Evolutionary conservation across 2,888 invertebrate genomes (phyloP), one percentile per base, ranked within the genome.

Genomic region (Dynastes maya): DNA sequence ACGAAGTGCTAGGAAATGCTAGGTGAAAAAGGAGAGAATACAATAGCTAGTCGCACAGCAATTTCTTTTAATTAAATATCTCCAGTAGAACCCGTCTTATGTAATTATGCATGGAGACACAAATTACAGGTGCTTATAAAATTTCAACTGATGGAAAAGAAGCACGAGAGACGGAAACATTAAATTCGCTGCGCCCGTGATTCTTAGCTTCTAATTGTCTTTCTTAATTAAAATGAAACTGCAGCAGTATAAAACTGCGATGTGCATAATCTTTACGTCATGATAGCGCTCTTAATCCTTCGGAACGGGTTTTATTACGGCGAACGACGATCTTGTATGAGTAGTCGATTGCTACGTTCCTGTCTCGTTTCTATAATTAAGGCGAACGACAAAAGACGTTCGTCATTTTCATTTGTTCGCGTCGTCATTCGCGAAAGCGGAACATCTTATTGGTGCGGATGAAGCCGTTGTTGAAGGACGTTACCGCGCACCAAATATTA

Each of bases 141-240:
- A 51, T 68, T 27, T 51, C 40, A 16, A 37, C 27, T 68, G 49
- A 51, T 68, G 68, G 45, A 55, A 63, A 51, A 82, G 27, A 16
- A 27, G 32, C 32, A 37, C 5, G 32, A 37, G 5, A 37, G 45
- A 68, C 63, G 63, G 29, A 83, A 83, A 82, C 80, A 82, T 81
- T 81, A 80, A 82, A 80, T 82, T 80, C 80, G 79, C 80, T 80
- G 80, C 80, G 72, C 79, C 51, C 80, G 72, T 75, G 80, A 80
- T 84, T 83, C 82, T 83, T 81, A 80, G 79, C 79, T 81, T 82
- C 82, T 83, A 84, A 83, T 83, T 83, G 81, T 82, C 80, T 82
- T 82, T 82, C 82, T 83, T 84, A 84, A 84, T 84, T 84, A 83
- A 84, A 83, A 83, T 79, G 82, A 82, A 84, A 83, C 83, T 83